Conservation (phyloP, 2,113 vertebrate genomes). For the Poeciliopsis turrubarensis region DNA sequence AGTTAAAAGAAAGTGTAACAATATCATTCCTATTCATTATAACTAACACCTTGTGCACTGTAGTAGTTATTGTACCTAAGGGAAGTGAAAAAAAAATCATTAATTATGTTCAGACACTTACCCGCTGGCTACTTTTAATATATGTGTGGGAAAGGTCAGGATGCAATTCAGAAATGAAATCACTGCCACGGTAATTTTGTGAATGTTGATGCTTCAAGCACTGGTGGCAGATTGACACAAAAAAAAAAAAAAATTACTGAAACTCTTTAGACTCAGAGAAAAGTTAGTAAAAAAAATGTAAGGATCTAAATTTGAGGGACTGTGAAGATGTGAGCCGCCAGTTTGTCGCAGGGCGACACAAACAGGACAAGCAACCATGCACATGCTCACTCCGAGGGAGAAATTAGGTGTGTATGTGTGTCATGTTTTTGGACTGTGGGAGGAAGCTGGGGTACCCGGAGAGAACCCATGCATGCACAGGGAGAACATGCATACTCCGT, state of each 20-base stretch:
- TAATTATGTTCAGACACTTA: conserved; percentile 54
- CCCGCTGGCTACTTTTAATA: conserved; percentile 45
- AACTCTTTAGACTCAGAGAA: neutral
- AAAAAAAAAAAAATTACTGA: too few species aligned
- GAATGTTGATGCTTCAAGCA: conserved; percentile 44
- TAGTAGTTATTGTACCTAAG: conserved; percentile 41
- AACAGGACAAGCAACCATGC: too few species aligned
- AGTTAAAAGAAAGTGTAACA: conserved; percentile 35
- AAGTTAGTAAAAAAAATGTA: neutral
- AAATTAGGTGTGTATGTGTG: too few species aligned
- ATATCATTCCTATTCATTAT: conserved; percentile 36
- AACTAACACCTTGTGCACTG: conserved; percentile 19
- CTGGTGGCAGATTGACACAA: neutral
- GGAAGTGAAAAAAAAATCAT: conserved; percentile 46
- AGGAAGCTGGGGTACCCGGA: too few species aligned
- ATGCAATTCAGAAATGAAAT: conserved; percentile 38
- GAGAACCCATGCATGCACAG: too few species aligned
- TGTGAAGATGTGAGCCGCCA: neutral
- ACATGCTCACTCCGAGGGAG: too few species aligned
- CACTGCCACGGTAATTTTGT: conserved; percentile 46
- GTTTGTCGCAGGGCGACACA: too few species aligned
- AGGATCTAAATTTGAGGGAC: conserved; percentile 6
- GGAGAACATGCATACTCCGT: too few species aligned
- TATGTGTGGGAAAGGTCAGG: conserved; percentile 59
- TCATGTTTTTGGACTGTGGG: too few species aligned